Evolutionary conservation across 2,888 invertebrate genomes (phyloP).

Genomic region (Drosophila glabriapex): DNA sequence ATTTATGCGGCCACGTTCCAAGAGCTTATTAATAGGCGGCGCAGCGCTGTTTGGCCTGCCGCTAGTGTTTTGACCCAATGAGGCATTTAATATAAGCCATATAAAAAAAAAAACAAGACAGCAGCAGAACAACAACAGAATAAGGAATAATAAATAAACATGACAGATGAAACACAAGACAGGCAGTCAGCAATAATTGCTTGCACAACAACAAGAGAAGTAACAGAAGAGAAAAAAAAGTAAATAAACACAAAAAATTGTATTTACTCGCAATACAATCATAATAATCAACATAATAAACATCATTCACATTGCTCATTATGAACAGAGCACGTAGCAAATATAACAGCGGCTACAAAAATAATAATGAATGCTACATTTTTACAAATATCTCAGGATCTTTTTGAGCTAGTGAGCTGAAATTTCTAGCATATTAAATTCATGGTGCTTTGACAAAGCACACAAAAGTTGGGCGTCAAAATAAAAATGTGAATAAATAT

Average conservation of each 20-base stretch:
- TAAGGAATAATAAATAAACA: slow-evolving; percentile 61
- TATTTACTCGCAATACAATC: slow-evolving; percentile 36
- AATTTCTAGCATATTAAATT: slow-evolving; percentile 1
- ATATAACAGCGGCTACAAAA: slow-evolving; percentile 8
- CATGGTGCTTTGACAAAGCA: background rate
- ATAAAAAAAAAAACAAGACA: slow-evolving; percentile 27
- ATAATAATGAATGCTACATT: slow-evolving; percentile 1
- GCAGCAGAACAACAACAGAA: slow-evolving; percentile 13
- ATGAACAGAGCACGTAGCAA: slow-evolving; percentile 23
- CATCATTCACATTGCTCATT: slow-evolving; percentile 27
- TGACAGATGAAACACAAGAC: slow-evolving; percentile 51
- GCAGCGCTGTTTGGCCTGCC: background rate
- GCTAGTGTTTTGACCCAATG: slow-evolving; percentile 10
- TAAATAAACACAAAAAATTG: slow-evolving; percentile 2
- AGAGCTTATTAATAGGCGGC: slow-evolving; percentile 65
- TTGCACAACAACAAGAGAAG: slow-evolving; percentile 28
- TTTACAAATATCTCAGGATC: slow-evolving; percentile 11
- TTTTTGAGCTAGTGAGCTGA: background rate
- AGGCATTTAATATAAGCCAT: slow-evolving; percentile 29
- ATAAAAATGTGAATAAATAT: background rate
- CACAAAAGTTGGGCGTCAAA: slow-evolving; percentile 5
- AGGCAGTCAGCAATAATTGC: slow-evolving; percentile 26
- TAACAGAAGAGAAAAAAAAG: slow-evolving; percentile 2
- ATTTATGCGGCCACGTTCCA: slow-evolving; percentile 54
- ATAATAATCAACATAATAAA: slow-evolving; percentile 35